Evolutionary conservation across 2,888 invertebrate genomes (phyloP).

Genomic region (Neoaliturus tenellus): DNA sequence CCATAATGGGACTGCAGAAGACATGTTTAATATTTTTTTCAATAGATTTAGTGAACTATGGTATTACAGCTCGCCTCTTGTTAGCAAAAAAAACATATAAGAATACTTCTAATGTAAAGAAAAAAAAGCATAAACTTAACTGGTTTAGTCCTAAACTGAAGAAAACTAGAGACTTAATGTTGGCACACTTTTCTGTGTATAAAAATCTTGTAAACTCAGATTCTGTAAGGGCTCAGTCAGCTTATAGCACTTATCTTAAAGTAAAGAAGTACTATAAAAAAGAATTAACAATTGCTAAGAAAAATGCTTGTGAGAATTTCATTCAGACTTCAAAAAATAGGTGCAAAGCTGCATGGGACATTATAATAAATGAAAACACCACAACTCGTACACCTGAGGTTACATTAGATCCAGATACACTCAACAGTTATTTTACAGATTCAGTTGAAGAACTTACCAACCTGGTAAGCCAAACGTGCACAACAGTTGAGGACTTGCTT

Average conservation of each 20-base stretch:
- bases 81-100: no score
- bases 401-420: not conserved
- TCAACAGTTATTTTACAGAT: conserved; percentile 7
- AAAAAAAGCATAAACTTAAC: no score
- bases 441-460: not conserved
- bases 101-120: no score
- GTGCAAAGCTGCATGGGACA: conserved; percentile 14
- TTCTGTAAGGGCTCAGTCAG: not conserved
- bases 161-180: not conserved
- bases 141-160: not conserved
- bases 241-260: not conserved
- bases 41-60: no score
- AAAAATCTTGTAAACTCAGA: not conserved
- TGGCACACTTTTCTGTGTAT: not conserved
- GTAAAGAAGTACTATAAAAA: conserved; percentile 1
- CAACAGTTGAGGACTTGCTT: not conserved
- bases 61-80: no score
- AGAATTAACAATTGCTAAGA: not conserved
- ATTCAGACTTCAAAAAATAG: not conserved
- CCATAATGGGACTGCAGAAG: no score
- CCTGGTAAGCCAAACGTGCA: not conserved
- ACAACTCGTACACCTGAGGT: not conserved
- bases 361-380: conserved; percentile 6
- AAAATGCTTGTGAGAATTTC: not conserved
- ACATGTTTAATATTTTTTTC: no score